These are phyloP conservation scores for Cyclargus thomasi DNA, from an alignment of 1,140 invertebrate genomes.

Conservation along the genomic window DNA sequence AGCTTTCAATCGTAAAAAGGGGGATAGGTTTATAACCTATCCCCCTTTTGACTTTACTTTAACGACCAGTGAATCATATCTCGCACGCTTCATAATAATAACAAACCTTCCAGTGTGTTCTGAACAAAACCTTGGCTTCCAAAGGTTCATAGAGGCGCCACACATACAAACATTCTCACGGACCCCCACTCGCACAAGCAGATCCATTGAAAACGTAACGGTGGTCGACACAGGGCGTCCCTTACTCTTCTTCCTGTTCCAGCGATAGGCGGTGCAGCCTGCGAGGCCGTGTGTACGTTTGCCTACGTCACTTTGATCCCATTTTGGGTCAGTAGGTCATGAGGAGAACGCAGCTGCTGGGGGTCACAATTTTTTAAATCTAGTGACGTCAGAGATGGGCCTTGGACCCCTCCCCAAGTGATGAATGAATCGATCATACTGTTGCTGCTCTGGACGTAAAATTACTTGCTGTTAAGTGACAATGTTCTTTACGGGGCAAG, in stretches of 20 bases:
- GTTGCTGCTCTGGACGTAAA: not conserved
- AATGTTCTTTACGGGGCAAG: not conserved
- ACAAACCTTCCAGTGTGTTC: constrained; percentile 1
- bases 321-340: constrained; percentile 71
- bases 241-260: not conserved
- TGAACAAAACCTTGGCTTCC: constrained; percentile 16
- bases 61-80: too few relatives aligned
- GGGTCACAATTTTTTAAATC: constrained; percentile 59
- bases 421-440: constrained; percentile 59
- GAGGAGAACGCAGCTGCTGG: constrained; percentile 51
- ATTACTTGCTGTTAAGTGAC: not conserved
- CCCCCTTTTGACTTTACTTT: too few relatives aligned
- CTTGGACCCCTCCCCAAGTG: constrained; percentile 54
- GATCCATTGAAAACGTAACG: constrained; percentile 59
- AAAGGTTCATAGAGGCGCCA: constrained; percentile 27
- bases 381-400: constrained; percentile 57
- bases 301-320: constrained; percentile 59
- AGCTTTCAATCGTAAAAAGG: too few relatives aligned
- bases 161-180: constrained; percentile 31
- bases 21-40: too few relatives aligned
- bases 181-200: constrained; percentile 37
- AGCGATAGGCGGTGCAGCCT: constrained; percentile 22
- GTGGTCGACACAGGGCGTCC: constrained; percentile 5
- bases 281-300: constrained; percentile 43
- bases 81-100: constrained; percentile 1